Evolutionary conservation across 2,888 invertebrate species (phyloP).

Genomic region (Eupsilia transversa): DNA sequence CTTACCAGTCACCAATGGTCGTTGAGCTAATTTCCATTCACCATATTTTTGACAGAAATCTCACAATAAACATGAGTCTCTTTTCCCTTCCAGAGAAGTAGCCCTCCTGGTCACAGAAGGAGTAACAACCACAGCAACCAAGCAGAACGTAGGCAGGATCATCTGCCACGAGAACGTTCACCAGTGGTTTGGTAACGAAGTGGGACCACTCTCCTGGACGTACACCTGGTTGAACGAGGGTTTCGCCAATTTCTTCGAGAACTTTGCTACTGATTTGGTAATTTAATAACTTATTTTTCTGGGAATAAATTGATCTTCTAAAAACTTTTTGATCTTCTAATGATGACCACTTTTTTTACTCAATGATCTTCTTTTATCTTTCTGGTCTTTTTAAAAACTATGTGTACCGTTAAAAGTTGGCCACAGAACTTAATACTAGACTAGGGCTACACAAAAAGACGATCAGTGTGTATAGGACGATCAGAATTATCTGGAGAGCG

Average conservation of each 20-base stretch:
- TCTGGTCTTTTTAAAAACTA: background rate
- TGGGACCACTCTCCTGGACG: conserved; percentile 93
- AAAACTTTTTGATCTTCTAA: too few species aligned
- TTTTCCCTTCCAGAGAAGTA: conserved; percentile 79
- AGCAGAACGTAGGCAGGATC: conserved; percentile 88
- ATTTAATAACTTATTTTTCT: background rate
- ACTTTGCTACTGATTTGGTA: conserved; percentile 90
- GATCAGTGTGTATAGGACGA: background rate
- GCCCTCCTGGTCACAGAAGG: conserved; percentile 84
- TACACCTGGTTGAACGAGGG: conserved; percentile 94
- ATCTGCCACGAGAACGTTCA: conserved; percentile 92
- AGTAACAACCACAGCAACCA: conserved; percentile 82
- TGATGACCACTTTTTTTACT: too few species aligned
- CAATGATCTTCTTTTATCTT: background rate
- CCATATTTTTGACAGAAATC: background rate
- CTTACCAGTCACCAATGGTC: background rate
- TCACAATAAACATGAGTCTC: background rate
- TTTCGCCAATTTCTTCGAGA: conserved; percentile 93
- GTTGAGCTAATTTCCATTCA: background rate
- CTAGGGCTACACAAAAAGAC: too few species aligned
- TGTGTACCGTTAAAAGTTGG: background rate
- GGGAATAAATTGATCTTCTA: too few species aligned
- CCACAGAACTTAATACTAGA: too few species aligned
- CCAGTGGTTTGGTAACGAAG: conserved; percentile 95
- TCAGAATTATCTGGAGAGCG: too few species aligned